Percentiles rank a stretch among this genome's conserved stretches.
Conservation (phyloP, 2,797 vertebrate genomes). For the Mionectes olivaceus region DNA sequence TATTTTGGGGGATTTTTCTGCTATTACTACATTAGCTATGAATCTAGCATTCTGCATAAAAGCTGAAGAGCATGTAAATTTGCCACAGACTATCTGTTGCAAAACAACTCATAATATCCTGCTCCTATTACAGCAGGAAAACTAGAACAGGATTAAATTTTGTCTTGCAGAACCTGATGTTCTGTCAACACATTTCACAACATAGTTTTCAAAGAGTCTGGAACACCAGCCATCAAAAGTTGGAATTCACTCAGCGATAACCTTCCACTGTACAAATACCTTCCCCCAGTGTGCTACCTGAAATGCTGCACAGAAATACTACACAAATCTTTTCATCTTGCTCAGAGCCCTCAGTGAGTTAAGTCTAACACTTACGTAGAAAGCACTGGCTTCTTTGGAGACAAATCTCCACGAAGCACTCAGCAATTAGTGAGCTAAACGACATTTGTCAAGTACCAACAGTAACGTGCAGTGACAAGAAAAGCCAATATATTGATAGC, state of each 20-base stretch:
- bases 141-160: not conserved
- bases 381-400: not conserved
- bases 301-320: not conserved
- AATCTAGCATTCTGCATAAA: not conserved
- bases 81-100: not conserved
- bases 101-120: not conserved
- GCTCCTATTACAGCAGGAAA: not conserved
- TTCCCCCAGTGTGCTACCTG: not conserved
- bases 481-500: slow-evolving; percentile 9
- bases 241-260: not conserved
- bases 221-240: not conserved
- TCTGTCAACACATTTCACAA: not conserved
- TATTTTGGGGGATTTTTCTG: not conserved
- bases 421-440: not conserved
- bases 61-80: not conserved
- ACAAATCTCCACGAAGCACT: not conserved
- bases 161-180: not conserved
- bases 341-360: not conserved
- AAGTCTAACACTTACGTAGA: not conserved
- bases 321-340: not conserved
- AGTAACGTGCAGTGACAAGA: not conserved
- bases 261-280: not conserved
- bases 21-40: not conserved
- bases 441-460: not conserved
- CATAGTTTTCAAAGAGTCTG: not conserved